Evolutionary conservation across 35 echinoderm and acorn worm species (phyloP), one percentile per base, ranked within the genome.

Genomic region (Patiria miniata): DNA sequence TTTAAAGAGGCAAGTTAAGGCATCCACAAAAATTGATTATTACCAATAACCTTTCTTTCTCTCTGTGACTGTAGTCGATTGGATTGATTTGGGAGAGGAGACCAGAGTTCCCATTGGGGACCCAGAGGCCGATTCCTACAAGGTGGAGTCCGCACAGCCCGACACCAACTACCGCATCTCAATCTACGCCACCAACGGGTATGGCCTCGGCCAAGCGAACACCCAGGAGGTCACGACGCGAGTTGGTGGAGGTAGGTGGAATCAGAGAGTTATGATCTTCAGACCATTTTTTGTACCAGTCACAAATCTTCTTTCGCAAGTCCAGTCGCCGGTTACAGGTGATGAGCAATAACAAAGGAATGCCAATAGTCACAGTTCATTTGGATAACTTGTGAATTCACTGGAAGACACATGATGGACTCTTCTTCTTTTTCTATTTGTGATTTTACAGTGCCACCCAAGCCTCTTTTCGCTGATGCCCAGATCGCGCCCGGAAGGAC

Each of bases 111-210:
- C 39, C 39, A 47, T 86, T 32, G 53, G 86, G 10, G 51, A 79
- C 12, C 22, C 32, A 7, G 83, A 91, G 30, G 5, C 19, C 34
- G 30, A 51, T 18, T 80, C 34, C 22, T 65, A n/a, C 51, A 79
- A 34, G 21, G 47, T 80, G 53, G 80, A 89, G 4, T 16, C 85
- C 2, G 78, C 77, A n/a, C 14, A 86, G 37, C 92, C 92, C 61
- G 78, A 69, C 17, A 81, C 83, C 17, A 37, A 81, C 12, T 94
- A 94, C 39, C 58, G 38, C 4, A 59, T 88, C 51, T 36, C 18
- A 9, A 55, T 88, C 5, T 3, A 22, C 36, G 86, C 86, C 9
- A 19, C 21, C 36, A 88, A 78, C 19, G 53, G 38, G 1, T 51
- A 37, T 0, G 89, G 83, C 1, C 57, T 26, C 21, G 92, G 92